phyloP scores from a whole-genome alignment of 2,113 vertebrate genomes.

The Sphyrna mokarran region DNA sequence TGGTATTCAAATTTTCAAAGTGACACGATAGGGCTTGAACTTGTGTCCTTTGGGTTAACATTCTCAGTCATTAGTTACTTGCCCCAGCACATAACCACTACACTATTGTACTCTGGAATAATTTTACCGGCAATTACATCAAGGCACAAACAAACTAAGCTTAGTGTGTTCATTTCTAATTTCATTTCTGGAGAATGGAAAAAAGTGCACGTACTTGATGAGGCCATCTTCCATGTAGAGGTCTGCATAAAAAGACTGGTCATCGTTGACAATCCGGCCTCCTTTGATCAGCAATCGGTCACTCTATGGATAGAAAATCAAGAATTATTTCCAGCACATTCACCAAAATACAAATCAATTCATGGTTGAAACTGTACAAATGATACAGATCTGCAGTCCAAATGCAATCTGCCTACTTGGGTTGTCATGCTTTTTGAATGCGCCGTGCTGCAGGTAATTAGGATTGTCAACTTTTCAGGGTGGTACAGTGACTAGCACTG shows the following conservation, averaged over 20 bases:
- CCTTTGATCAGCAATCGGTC: constrained; percentile 95
- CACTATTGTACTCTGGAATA: neutral
- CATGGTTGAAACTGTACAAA: neutral
- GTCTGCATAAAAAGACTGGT: constrained; percentile 91
- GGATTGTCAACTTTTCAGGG: neutral
- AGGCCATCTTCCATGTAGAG: constrained; percentile 97
- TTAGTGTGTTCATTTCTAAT: neutral
- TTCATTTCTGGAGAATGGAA: neutral
- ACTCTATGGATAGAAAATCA: constrained; percentile 59
- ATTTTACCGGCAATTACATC: neutral
- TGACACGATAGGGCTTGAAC: neutral
- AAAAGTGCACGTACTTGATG: constrained; percentile 76
- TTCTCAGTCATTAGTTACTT: too few relatives aligned
- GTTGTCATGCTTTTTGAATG: neutral
- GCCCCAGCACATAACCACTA: too few relatives aligned
- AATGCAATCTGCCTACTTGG: neutral
- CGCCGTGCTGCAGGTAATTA: neutral
- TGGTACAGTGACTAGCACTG: too few relatives aligned
- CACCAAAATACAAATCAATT: neutral
- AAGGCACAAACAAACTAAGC: neutral
- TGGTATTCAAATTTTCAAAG: neutral
- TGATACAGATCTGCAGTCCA: neutral
- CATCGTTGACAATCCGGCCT: constrained; percentile 92
- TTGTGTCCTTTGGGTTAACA: too few relatives aligned
- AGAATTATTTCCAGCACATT: neutral